Base-by-base conservation (phyloP, 2,888 invertebrate genomes). In the Asteroscopus sphinx region DNA sequence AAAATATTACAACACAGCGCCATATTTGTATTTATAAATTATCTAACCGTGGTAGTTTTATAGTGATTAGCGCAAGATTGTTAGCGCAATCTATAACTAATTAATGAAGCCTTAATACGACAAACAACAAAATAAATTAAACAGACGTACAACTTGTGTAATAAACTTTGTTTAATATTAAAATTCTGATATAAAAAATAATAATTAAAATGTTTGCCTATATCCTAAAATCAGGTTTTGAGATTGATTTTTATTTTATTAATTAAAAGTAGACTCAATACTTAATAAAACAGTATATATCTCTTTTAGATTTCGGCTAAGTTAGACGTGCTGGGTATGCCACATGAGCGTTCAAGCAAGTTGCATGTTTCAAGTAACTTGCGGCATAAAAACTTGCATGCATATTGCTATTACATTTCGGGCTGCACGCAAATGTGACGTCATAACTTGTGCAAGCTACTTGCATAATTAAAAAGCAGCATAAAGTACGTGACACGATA, bases 111-210 rank as follows among this genome's bases (percentile, higher is more conserved):
- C 70, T 63, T 74, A 70, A 35, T 55, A 67, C 42, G 62, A 68
- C 25, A 63, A 71, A 73, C 55, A 68, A 77, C 77, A 73, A 76
- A 76, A 68, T 71, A 73, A 72, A 74, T 73, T 68, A 76, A 75
- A 70, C 69, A 77, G 57, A 68, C 59, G 33, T 68, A 54, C 46
- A 76, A 65, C 64, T 65, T 60, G 71, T 36, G 49, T 51, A 47
- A 68, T 64, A 76, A 76, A 80, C 75, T 79, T 77, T 76, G 61
- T 62, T 76, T 71, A 72, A 62, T 40, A 72, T 62, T 63, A 75
- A 70, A 73, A 61, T 48, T 68, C 58, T 69, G 59, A 44, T 53
- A 68, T 28, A 63, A 68, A 76, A 66, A 64, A 61, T 33, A 52
- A 30, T 44, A 57, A 68, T 3, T 25, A 56, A 56, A 62, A 57